Base-by-base conservation (phyloP, 2,797 vertebrate genomes). In the Sciurus vulgaris region DNA sequence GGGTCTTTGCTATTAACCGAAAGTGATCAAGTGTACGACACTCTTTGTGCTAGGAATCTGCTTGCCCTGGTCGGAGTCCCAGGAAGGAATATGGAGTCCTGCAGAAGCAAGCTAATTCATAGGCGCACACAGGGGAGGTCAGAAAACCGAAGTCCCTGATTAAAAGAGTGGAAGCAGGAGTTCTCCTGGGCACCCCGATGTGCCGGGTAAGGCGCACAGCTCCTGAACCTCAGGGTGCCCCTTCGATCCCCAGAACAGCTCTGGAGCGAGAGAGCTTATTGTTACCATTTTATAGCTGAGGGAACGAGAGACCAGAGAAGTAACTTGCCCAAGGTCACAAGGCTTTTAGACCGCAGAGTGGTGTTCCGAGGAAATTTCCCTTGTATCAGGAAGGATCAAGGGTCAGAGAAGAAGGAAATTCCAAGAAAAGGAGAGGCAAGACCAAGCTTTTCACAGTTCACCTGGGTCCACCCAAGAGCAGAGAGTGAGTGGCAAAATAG, bases 151-250 rank as follows among this genome's bases (percentile, higher is more conserved):
- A 56, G 26, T 22, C 8, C 5, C 17, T 38, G 11, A 20, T 10
- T 22, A 10, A 38, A 38, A 81, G 3, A 28, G 26, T 4, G 8
- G 18, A 90, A n/a, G 30, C 2, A 9, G 14, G 51, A 20, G 22
- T 41, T 41, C 24, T 56, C 44, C 12, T 13, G 11, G 28, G 15
- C 12, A 24, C 6, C 30, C 41, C 15, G 33, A n/a, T 8, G 3
- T 1, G 1, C 26, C 24, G 7, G 22, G 65, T 38, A 44, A 28
- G 0, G 3, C 0, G 11, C 33, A 38, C 3, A 59, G 4, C 2
- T 35, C 17, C 22, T 17, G 18, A 5, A 5, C 7, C 4, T 22
- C 24, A 20, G 47, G 20, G 35, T 73, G 22, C 54, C 22, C 22
- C 7, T 82, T 7, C 61, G 51, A 22, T 22, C 24, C 33, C 30